Base-by-base conservation (phyloP, 2,888 invertebrate species). In the Polylopha cassiicola region DNA sequence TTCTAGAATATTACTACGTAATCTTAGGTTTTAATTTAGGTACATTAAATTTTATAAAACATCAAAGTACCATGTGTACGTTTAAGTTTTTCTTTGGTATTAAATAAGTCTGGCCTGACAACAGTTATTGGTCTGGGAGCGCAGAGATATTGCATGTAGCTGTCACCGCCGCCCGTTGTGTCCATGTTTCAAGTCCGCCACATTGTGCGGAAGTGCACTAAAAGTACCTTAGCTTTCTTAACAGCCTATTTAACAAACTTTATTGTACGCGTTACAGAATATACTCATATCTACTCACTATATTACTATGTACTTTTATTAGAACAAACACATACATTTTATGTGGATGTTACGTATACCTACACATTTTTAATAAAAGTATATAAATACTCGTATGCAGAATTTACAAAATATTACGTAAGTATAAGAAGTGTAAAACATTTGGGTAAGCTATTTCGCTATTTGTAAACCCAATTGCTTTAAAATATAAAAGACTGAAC, bases 61-160 rank as follows among this genome's bases (percentile, higher is more conserved):
- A n/a, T n/a, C n/a, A n/a, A n/a, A n/a, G n/a, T n/a, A n/a, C n/a
- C n/a, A n/a, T n/a, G n/a, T n/a, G n/a, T n/a, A n/a, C n/a, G n/a
- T n/a, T n/a, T n/a, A n/a, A n/a, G n/a, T n/a, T n/a, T n/a, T n/a
- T n/a, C n/a, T n/a, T n/a, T n/a, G n/a, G 34, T 29, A 24, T 34
- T 29, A 29, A 13, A 33, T 28, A 28, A 29, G 39, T 34, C 29
- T 72, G 65, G 62, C 66, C 64, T 61, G 58, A 63, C 66, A 64
- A 66, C 72, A 68, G 73, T 70, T 77, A 76, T 77, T 75, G 76
- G 73, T 71, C 65, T 69, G 64, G 68, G 58, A 55, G 56, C 61
- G 66, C 66, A 67, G 69, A 77, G 77, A 78, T 80, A 80, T 80
- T 76, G 79, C 74, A 66, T 77, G 72, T 79, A 71, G 67, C 76